Evolutionary conservation across 2,113 vertebrate genomes (phyloP).

Genomic region (Atractosteus spatula): DNA sequence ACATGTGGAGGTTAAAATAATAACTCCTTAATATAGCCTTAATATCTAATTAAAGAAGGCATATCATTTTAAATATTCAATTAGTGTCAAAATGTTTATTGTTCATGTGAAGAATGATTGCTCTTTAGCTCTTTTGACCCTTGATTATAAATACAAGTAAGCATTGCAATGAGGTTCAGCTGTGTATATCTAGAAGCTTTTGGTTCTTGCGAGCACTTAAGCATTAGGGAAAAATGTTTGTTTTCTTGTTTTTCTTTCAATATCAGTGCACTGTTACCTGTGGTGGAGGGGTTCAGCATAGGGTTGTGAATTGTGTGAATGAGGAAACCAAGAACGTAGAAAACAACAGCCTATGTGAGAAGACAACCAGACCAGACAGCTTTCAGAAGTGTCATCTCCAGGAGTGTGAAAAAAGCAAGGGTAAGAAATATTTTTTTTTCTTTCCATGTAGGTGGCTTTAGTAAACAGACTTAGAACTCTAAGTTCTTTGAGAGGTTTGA

Average conservation of each 20-base stretch:
- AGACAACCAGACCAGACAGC: constrained; percentile 50
- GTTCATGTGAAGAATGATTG: too few relatives aligned
- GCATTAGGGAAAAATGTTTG: too few relatives aligned
- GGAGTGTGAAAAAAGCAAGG: constrained; percentile 52
- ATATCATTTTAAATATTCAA: too few relatives aligned
- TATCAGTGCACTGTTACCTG: constrained; percentile 63
- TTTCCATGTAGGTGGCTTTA: not conserved
- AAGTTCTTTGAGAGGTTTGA: too few relatives aligned
- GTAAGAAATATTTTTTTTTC: constrained; percentile 37
- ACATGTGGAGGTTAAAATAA: not conserved
- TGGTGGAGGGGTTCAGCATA: constrained; percentile 59
- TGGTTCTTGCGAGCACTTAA: too few relatives aligned
- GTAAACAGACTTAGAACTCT: too few relatives aligned
- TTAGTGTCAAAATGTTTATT: too few relatives aligned
- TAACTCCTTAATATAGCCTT: not conserved
- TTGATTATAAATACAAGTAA: too few relatives aligned
- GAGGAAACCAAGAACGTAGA: constrained; percentile 41
- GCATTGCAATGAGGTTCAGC: too few relatives aligned
- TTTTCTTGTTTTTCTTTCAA: constrained; percentile 4
- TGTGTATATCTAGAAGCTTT: too few relatives aligned
- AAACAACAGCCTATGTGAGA: constrained; percentile 53
- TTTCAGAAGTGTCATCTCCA: constrained; percentile 56
- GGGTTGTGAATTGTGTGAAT: constrained; percentile 50
- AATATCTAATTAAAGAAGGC: too few relatives aligned
- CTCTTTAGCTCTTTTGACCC: too few relatives aligned